Percentiles rank a stretch among this genome's conserved stretches.
These are phyloP conservation scores for Cyclophora albipunctata DNA, from an alignment of 2,888 invertebrate species.

Conservation along the genomic window DNA sequence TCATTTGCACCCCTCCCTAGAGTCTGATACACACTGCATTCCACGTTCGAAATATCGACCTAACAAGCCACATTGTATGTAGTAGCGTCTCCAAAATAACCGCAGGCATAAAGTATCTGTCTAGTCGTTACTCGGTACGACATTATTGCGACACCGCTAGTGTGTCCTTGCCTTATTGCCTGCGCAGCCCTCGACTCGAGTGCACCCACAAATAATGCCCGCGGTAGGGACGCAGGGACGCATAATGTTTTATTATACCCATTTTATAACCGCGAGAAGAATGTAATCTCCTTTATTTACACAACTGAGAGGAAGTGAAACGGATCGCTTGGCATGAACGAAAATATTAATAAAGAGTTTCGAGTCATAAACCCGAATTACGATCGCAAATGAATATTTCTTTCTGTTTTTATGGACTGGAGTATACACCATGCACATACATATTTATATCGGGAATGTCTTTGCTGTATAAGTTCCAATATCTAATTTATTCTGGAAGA, in stretches of 20 bases:
- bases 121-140: conserved; percentile 34
- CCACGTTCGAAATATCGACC: conserved; percentile 23
- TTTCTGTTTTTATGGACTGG: neutral
- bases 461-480: too few species aligned
- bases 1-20: conserved; percentile 40
- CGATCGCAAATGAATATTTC: conserved; percentile 15
- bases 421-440: neutral
- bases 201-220: conserved; percentile 58
- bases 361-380: conserved; percentile 17
- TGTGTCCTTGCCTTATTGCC: conserved; percentile 47
- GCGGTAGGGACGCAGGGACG: conserved; percentile 52
- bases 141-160: conserved; percentile 34
- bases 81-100: conserved; percentile 29
- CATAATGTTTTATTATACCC: conserved; percentile 64
- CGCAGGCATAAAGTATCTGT: conserved; percentile 41
- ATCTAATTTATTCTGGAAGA: too few species aligned
- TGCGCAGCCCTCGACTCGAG: conserved; percentile 38
- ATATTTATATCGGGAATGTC: conserved; percentile 1
- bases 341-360: conserved; percentile 36
- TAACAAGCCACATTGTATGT: conserved; percentile 25
- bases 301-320: conserved; percentile 45
- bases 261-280: conserved; percentile 61
- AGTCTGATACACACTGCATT: conserved; percentile 30
- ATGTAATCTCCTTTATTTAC: conserved; percentile 63
- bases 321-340: conserved; percentile 40